Conservation (phyloP, 2,888 invertebrate species). For the Neocrepidodera transversa region DNA sequence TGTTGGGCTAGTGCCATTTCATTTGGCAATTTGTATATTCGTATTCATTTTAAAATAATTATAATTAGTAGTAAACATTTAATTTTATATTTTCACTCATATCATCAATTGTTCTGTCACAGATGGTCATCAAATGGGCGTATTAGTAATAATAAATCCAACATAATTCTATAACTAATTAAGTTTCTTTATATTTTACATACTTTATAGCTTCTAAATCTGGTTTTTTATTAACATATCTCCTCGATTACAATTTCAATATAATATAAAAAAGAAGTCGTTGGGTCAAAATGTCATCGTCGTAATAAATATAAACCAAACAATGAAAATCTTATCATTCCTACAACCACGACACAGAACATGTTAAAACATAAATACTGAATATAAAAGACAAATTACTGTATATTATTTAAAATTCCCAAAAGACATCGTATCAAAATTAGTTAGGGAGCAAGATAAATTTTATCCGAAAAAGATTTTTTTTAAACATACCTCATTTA, state of each 20-base stretch:
- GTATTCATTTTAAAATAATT: no score
- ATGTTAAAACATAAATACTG: constrained; percentile 10
- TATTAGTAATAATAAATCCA: no score
- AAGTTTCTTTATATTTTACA: no score
- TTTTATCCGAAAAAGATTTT: neutral
- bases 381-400: constrained; percentile 18
- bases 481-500: neutral
- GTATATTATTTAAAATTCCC: constrained; percentile 32
- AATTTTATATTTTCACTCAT: no score
- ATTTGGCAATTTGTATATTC: no score
- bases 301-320: constrained; percentile 11
- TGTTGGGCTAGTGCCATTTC: no score
- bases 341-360: neutral
- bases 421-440: constrained; percentile 28
- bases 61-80: no score
- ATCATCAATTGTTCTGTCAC: no score
- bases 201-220: neutral
- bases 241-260: neutral
- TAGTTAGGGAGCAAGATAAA: constrained; percentile 1
- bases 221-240: neutral
- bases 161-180: no score
- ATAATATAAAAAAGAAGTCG: neutral
- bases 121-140: no score
- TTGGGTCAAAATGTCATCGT: constrained; percentile 18
- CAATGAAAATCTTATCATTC: constrained; percentile 12